These are phyloP conservation scores for Hydrocynus forskahlii DNA, from an alignment of 2,797 vertebrate genomes.

Conservation along the genomic window DNA sequence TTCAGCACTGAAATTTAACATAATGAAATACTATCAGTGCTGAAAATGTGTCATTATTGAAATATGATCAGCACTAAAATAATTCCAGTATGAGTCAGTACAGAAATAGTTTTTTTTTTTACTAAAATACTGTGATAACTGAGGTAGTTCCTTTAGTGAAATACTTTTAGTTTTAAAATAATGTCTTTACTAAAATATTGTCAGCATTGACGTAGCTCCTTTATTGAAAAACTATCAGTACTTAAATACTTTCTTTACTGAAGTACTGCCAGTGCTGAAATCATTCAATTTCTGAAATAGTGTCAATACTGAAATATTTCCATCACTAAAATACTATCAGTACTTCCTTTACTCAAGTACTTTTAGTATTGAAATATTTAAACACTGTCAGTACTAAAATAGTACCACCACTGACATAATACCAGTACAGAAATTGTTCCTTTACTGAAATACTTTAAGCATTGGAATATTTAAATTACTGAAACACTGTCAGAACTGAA, in stretches of 20 bases:
- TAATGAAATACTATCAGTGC: too few relatives aligned
- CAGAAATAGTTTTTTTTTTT: too few relatives aligned
- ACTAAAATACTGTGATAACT: too few relatives aligned
- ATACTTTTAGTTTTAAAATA: neutral
- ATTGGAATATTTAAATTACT: neutral
- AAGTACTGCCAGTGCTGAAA: neutral
- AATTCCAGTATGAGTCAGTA: too few relatives aligned
- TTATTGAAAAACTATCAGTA: constrained; percentile 2
- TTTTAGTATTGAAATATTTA: neutral
- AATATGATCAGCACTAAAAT: too few relatives aligned
- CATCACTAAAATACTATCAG: too few relatives aligned
- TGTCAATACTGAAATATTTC: constrained; percentile 23
- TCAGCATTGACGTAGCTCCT: neutral
- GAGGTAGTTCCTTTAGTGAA: neutral
- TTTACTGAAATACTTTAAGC: neutral
- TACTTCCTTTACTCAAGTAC: neutral
- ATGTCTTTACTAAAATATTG: too few relatives aligned
- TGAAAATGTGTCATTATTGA: too few relatives aligned
- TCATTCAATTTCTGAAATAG: constrained; percentile 43
- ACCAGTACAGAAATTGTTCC: neutral
- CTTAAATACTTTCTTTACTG: neutral
- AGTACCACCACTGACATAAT: neutral
- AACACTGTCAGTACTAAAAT: neutral
- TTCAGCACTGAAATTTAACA: too few relatives aligned
- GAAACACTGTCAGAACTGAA: neutral